These are phyloP conservation scores for Falco concolor DNA, from an alignment of 2,797 vertebrate species.

Conservation along the genomic window DNA sequence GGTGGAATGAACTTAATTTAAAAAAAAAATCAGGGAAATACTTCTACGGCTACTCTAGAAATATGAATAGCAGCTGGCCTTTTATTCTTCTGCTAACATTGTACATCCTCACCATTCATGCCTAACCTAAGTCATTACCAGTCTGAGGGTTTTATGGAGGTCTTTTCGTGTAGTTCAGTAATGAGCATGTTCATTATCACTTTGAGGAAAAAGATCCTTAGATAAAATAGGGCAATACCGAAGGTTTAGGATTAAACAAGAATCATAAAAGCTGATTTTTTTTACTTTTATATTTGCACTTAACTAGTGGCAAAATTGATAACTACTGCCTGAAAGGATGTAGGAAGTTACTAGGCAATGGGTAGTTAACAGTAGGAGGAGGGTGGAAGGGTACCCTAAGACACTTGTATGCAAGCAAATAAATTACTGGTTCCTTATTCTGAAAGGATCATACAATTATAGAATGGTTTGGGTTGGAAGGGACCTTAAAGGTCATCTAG, in stretches of 20 bases:
- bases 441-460: neutral
- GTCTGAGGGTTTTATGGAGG: neutral
- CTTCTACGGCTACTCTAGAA: neutral
- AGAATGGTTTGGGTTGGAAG: too few relatives aligned
- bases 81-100: neutral
- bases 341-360: neutral
- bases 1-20: neutral
- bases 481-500: too few relatives aligned
- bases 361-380: neutral
- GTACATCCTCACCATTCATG: neutral
- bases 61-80: neutral
- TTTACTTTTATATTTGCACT: neutral
- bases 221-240: neutral
- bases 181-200: conserved; percentile 70
- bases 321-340: neutral
- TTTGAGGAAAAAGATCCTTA: neutral
- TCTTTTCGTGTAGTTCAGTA: conserved; percentile 15
- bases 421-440: neutral
- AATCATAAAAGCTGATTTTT: neutral
- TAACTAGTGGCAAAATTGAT: neutral
- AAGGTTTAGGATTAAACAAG: neutral
- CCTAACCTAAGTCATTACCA: neutral
- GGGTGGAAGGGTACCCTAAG: neutral
- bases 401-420: neutral
- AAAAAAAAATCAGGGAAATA: neutral